These are phyloP conservation scores for Physella acuta DNA, from an alignment of 1,140 invertebrate genomes.

Conservation along the genomic window DNA sequence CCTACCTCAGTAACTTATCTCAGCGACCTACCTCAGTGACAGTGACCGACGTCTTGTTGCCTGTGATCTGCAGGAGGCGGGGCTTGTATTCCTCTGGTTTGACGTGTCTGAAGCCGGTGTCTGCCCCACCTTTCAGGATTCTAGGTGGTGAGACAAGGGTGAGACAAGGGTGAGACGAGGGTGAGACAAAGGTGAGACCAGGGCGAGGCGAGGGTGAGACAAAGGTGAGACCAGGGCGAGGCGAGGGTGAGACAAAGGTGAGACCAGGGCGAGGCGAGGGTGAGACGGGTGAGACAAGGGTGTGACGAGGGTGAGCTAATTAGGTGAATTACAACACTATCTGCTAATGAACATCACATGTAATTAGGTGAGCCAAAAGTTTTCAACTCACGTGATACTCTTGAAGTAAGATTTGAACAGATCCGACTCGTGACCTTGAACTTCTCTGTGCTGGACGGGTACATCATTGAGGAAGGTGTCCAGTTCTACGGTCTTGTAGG, in stretches of 20 bases:
- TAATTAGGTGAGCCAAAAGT: too few relatives aligned
- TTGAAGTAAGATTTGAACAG: constrained; percentile 57
- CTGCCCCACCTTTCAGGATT: constrained; percentile 65
- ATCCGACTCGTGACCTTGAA: constrained; percentile 77
- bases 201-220: too few relatives aligned
- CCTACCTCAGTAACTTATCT: too few relatives aligned
- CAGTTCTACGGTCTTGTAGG: constrained; percentile 81
- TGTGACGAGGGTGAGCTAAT: not conserved
- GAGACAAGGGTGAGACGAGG: too few relatives aligned
- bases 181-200: too few relatives aligned
- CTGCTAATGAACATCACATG: too few relatives aligned
- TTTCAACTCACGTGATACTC: constrained; percentile 7
- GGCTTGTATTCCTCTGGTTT: constrained; percentile 61
- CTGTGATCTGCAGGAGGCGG: constrained; percentile 66
- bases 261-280: too few relatives aligned
- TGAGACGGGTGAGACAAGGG: constrained; percentile 11
- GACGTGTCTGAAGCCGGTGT: constrained; percentile 64
- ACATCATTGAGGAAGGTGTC: constrained; percentile 75
- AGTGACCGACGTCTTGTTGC: constrained; percentile 39
- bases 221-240: too few relatives aligned
- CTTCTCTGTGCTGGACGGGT: constrained; percentile 80
- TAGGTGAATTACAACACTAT: not conserved
- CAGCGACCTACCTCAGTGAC: constrained; percentile 40
- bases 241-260: too few relatives aligned
- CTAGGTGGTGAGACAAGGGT: constrained; percentile 56